Conservation (phyloP, 2,113 vertebrate genomes). For the Felis chaus region DNA sequence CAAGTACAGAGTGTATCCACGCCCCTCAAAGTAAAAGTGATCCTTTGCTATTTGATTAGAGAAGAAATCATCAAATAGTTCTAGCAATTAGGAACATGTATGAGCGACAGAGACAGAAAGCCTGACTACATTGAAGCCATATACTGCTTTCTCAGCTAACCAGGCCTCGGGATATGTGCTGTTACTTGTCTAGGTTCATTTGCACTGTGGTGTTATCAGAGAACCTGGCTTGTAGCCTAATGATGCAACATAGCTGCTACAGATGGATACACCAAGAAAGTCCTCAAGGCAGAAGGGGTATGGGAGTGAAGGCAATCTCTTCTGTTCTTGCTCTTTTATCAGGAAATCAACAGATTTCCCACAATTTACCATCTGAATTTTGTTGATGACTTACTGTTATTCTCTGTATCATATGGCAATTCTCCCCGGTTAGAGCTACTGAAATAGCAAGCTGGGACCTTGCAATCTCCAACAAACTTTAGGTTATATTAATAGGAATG, state of each 20-base stretch:
- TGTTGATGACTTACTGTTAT: neutral
- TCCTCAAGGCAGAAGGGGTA: neutral
- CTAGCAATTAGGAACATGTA: neutral
- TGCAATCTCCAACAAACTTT: neutral
- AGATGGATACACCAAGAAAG: neutral
- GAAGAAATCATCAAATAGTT: neutral
- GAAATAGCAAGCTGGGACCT: neutral
- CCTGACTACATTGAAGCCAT: neutral
- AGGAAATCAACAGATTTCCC: neutral
- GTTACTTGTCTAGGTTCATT: neutral
- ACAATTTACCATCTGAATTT: neutral
- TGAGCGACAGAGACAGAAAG: neutral
- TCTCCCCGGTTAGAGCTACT: neutral
- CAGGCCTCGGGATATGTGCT: neutral
- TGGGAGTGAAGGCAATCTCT: neutral
- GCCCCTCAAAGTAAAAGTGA: neutral
- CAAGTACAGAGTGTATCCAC: neutral
- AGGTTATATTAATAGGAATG: neutral
- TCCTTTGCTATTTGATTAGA: neutral
- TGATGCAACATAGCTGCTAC: neutral
- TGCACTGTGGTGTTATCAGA: neutral
- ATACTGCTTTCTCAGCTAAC: neutral
- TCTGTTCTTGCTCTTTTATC: neutral
- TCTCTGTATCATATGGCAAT: neutral
- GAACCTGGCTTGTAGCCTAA: neutral